A percentile compares a stretch with the other conserved stretches of the same genome.
These are phyloP conservation scores for Bicyclus anynana DNA, from an alignment of 1,140 invertebrate species.

Conservation along the genomic window DNA sequence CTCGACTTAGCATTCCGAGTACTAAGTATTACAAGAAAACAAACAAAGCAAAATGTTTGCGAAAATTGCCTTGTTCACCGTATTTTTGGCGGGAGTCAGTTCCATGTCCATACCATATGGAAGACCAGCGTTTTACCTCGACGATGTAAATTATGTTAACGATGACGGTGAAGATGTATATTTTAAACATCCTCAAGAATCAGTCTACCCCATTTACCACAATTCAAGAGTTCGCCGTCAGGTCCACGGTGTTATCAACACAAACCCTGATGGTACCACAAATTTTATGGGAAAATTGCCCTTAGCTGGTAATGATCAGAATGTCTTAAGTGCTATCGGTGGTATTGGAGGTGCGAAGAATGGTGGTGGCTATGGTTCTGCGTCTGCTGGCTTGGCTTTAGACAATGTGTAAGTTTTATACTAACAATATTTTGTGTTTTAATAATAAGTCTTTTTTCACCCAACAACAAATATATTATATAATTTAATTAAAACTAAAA, in stretches of 20 bases:
- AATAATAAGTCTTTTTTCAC: too few relatives aligned
- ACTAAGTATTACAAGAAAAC: neutral
- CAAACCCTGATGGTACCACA: constrained; percentile 35
- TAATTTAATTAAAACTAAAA: too few relatives aligned
- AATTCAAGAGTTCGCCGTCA: constrained; percentile 28
- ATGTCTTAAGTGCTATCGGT: constrained; percentile 39
- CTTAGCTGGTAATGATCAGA: constrained; percentile 34
- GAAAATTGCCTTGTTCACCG: constrained; percentile 15
- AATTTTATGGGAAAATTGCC: constrained; percentile 37
- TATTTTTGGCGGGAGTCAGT: constrained; percentile 14
- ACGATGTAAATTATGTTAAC: constrained; percentile 5
- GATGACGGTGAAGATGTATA: constrained; percentile 18
- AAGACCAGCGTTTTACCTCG: constrained; percentile 5
- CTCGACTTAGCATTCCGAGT: neutral
- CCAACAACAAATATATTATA: too few relatives aligned
- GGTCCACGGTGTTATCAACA: constrained; percentile 25
- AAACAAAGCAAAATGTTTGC: constrained; percentile 18
- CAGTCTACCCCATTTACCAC: constrained; percentile 7
- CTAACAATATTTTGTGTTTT: too few relatives aligned
- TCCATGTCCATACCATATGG: neutral
- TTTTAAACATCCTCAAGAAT: constrained; percentile 12
- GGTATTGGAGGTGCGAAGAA: constrained; percentile 16
- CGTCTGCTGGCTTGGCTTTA: constrained; percentile 33
- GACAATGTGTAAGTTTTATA: constrained; percentile 51
- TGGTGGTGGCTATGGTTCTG: constrained; percentile 22